Conservation (phyloP, 2,113 vertebrate species). For the Hoplias malabaricus region DNA sequence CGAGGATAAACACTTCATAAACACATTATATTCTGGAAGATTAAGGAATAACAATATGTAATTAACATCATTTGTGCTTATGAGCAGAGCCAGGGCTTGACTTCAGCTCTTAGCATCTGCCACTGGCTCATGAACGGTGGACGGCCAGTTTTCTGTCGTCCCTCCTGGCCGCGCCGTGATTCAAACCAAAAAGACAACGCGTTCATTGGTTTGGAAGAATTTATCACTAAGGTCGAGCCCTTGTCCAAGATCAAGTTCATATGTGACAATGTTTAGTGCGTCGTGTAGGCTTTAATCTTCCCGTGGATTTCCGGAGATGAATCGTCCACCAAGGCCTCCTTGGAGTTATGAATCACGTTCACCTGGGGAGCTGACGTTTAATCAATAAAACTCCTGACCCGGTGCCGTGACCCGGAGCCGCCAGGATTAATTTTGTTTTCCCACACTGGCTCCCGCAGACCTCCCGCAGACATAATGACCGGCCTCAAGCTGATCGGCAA, state of each 20-base stretch:
- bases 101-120: too few relatives aligned
- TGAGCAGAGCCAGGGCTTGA: too few relatives aligned
- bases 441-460: slow-evolving; percentile 55
- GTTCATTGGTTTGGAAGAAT: neutral
- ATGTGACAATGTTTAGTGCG: slow-evolving; percentile 44
- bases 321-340: slow-evolving; percentile 60
- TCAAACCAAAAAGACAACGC: slow-evolving; percentile 15
- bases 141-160: neutral
- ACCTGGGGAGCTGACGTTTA: slow-evolving; percentile 74
- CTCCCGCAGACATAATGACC: slow-evolving; percentile 56
- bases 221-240: slow-evolving; percentile 12
- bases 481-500: slow-evolving; percentile 49
- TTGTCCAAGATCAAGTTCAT: slow-evolving; percentile 19
- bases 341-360: slow-evolving; percentile 74
- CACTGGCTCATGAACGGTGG: neutral
- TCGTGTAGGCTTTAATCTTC: slow-evolving; percentile 62
- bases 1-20: too few relatives aligned
- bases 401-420: slow-evolving; percentile 69
- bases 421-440: slow-evolving; percentile 70
- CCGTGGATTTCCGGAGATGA: slow-evolving; percentile 59
- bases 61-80: too few relatives aligned
- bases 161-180: neutral
- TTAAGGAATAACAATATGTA: too few relatives aligned
- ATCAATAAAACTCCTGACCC: slow-evolving; percentile 79
- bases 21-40: too few relatives aligned